Percentiles rank a stretch among this genome's conserved stretches.
Evolutionary conservation across 1,140 invertebrate species (phyloP).

Genomic region (Pachypsylla venusta): DNA sequence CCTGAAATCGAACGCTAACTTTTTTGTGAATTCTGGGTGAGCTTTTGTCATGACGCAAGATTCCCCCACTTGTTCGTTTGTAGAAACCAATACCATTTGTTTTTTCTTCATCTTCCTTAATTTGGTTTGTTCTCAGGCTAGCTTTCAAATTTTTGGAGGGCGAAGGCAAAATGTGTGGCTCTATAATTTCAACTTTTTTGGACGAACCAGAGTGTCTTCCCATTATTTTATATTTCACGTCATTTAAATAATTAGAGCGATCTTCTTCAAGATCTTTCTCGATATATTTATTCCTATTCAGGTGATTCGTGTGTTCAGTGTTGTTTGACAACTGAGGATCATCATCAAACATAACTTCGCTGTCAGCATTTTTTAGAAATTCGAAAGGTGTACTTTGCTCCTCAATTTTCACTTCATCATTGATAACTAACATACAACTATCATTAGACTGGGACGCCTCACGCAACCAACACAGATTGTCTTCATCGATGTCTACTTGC

Average conservation of each 20-base stretch:
- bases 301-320: no score
- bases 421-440: neutral
- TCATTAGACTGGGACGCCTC: neutral
- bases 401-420: neutral
- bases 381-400: neutral
- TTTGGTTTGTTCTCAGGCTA: no score
- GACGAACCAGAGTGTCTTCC: neutral
- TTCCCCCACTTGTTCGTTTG: no score
- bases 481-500: neutral
- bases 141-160: no score
- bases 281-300: neutral
- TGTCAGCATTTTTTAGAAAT: neutral
- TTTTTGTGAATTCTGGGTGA: no score
- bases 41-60: no score
- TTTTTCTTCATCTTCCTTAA: no score
- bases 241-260: neutral
- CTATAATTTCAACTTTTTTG: neutral
- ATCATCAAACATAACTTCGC: neutral
- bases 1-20: no score
- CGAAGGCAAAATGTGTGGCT: neutral
- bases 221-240: neutral
- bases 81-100: no score
- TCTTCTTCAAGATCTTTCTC: neutral
- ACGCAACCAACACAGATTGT: neutral
- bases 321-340: no score